Conservation (phyloP, 1,140 invertebrate species). For the Drosophila navojoa region DNA sequence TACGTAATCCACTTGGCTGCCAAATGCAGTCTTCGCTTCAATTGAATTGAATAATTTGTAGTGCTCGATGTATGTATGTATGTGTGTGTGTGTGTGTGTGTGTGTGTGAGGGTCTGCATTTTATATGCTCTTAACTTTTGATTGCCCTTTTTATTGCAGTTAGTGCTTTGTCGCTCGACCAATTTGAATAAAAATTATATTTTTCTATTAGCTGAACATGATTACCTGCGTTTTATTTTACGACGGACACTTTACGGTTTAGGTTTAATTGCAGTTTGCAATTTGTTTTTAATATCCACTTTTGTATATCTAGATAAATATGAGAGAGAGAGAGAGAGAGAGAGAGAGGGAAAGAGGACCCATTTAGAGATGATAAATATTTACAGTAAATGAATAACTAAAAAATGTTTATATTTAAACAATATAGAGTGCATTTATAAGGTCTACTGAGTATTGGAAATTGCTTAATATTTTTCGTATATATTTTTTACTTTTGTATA, state of each 20-base stretch:
- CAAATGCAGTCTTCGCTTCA: constrained; percentile 68
- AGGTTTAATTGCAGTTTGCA: constrained; percentile 6
- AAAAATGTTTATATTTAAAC: too few relatives aligned
- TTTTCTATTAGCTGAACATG: constrained; percentile 29
- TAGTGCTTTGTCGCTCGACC: constrained; percentile 11
- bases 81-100: constrained; percentile 51
- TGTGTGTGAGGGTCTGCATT: constrained; percentile 52
- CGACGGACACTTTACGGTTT: constrained; percentile 16
- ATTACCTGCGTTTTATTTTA: constrained; percentile 26
- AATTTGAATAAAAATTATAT: constrained; percentile 40
- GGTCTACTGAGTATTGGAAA: too few relatives aligned
- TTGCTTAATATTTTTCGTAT: too few relatives aligned
- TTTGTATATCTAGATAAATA: neutral
- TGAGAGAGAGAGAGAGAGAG: too few relatives aligned
- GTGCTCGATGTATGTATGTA: constrained; percentile 37
- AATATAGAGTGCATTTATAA: too few relatives aligned
- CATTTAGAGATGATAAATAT: too few relatives aligned
- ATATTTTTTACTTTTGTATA: too few relatives aligned
- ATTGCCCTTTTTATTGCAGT: constrained; percentile 41
- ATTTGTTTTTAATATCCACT: constrained; percentile 43
- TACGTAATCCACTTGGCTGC: constrained; percentile 58
- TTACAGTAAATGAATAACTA: too few relatives aligned
- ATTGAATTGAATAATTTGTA: constrained; percentile 75
- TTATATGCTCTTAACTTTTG: constrained; percentile 64
- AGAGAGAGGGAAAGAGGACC: too few relatives aligned